Evolutionary conservation across 23 tunicate species (phyloP).

Genomic region (Pegea sp.): DNA sequence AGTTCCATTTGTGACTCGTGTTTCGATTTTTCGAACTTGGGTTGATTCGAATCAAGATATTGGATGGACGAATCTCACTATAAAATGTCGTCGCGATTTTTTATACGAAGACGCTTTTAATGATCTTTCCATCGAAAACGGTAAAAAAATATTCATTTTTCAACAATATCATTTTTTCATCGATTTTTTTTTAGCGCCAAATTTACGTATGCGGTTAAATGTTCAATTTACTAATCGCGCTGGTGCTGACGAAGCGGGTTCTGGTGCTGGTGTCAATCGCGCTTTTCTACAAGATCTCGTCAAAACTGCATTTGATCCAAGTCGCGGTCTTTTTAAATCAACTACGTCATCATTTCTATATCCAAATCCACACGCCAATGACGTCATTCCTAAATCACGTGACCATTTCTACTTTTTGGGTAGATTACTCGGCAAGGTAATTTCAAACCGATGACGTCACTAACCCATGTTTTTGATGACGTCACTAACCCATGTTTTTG

Average conservation of each 20-base stretch:
- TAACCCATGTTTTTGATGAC: no score
- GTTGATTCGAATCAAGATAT: background rate
- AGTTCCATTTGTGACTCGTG: conserved; percentile 43
- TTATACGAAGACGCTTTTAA: conserved; percentile 83
- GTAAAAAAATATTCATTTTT: conserved; percentile 4
- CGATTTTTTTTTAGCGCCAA: conserved; percentile 29
- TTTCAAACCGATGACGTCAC: no score
- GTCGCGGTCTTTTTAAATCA: conserved; percentile 36
- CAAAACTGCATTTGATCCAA: conserved; percentile 51
- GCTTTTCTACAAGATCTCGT: conserved; percentile 64
- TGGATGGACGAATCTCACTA: background rate
- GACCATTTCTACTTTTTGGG: conserved; percentile 59
- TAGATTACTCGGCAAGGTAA: conserved; percentile 67
- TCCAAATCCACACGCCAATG: conserved; percentile 50
- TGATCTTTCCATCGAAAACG: conserved; percentile 46
- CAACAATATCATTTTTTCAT: no score
- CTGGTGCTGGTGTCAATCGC: conserved; percentile 73
- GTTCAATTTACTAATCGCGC: conserved; percentile 52
- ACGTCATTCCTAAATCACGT: conserved; percentile 7
- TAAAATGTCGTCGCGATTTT: conserved; percentile 46
- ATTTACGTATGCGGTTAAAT: conserved; percentile 32
- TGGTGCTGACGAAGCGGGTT: conserved; percentile 68
- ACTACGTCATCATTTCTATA: conserved; percentile 29
- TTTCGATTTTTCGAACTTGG: conserved; percentile 43
- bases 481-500: background rate